Evolutionary conservation across 1,140 invertebrate species (phyloP), one percentile per base, ranked within the genome.

Genomic region (Coboldia fuscipes): DNA sequence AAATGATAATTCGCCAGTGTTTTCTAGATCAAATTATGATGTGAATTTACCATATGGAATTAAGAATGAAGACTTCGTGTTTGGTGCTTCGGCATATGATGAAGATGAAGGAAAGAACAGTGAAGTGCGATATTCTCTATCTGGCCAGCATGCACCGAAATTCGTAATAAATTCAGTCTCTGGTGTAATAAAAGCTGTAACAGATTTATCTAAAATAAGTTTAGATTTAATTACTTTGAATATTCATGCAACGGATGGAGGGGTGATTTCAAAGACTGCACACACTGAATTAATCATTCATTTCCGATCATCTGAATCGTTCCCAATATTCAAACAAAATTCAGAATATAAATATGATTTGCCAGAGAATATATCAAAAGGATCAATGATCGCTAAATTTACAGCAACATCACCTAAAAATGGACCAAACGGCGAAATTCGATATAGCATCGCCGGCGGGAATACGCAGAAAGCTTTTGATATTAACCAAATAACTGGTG

Each of bases 371-470:
- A 70, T 74, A 2, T 62, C 65, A 2, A 70, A 76, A 44, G 76
- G 75, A 2, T 68, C 69, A 44, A 47, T 75, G 18, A 68, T 89
- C 19, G 76, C 75, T 5, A 70, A 66, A 43, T 48, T 83, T 10
- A 65, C 58, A 38, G 78, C 76, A 1, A 66, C 66, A 37, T 76
- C 76, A 0, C 75, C 81, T 0, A 84, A 84, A 46, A 64, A 65
- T 33, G 75, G 72, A 2, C 54, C 69, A 4, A 56, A 59, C 8
- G 73, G 71, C 3, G 66, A 68, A 37, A 58, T 88, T 14, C 63
- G 70, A 29, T 96, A 81, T 50, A 70, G 70, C 13, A 82, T 96
- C 41, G 88, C 83, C 13, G 89, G 88, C 7, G 90, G 90, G 4
- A 90, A 94, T 51, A 65, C 88, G 9, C 80, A 78, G 0, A 72